A percentile compares a stretch with the other conserved stretches of the same genome.
These are phyloP conservation scores for Stenurella melanura DNA, from an alignment of 2,888 invertebrate species.

Conservation along the genomic window DNA sequence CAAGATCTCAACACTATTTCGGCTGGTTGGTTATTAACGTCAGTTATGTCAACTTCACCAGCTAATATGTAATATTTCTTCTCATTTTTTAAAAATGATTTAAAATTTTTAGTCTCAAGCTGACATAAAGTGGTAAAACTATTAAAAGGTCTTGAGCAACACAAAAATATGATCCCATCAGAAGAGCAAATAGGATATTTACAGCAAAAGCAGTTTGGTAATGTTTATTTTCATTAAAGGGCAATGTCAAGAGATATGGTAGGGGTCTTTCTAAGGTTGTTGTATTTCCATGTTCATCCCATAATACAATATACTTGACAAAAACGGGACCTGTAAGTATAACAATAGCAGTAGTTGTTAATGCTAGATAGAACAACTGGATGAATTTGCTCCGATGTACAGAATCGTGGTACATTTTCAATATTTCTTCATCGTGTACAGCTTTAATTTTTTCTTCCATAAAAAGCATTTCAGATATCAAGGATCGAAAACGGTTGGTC, in stretches of 20 bases:
- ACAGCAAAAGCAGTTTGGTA: neutral
- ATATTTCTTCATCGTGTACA: no score
- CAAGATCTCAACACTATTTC: neutral
- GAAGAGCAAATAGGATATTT: neutral
- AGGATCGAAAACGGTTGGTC: no score
- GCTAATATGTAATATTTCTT: neutral
- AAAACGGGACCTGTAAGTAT: neutral
- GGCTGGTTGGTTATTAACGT: neutral
- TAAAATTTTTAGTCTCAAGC: neutral
- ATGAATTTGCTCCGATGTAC: neutral
- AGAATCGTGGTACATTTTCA: no score
- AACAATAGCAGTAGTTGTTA: neutral
- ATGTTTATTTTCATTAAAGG: conserved; percentile 8
- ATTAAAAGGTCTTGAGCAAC: neutral
- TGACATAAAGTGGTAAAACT: neutral
- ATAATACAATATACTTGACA: neutral
- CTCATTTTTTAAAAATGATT: neutral
- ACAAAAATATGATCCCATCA: neutral
- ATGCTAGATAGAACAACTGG: neutral
- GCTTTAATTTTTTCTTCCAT: no score
- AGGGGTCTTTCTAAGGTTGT: neutral
- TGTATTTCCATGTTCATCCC: neutral
- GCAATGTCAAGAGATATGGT: neutral
- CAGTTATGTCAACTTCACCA: neutral
- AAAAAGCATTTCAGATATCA: no score